These are phyloP conservation scores for Candoia aspera DNA, from an alignment of 2,113 vertebrate genomes.

Conservation along the genomic window DNA sequence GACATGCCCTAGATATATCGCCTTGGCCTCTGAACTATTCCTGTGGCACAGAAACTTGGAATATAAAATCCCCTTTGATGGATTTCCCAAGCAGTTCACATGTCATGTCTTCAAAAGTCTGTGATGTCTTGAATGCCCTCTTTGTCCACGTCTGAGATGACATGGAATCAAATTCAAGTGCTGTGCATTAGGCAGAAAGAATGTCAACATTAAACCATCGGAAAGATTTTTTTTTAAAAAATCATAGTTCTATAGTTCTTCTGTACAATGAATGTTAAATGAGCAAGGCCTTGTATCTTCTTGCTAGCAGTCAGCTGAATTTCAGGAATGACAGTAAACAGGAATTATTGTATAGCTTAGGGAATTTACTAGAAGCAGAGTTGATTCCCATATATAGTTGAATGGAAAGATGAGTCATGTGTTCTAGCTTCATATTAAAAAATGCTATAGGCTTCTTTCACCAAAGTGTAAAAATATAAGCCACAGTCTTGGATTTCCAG, in stretches of 20 bases:
- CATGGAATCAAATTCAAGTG: neutral
- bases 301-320: neutral
- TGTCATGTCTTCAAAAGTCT: neutral
- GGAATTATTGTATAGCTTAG: neutral
- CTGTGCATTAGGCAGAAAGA: neutral
- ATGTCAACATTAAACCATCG: neutral
- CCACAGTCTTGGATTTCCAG: neutral
- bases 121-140: neutral
- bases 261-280: neutral
- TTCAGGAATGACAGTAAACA: neutral
- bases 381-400: neutral
- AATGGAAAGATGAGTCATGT: neutral
- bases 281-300: neutral
- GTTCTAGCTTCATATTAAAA: neutral
- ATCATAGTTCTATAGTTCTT: neutral
- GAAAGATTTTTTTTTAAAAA: neutral
- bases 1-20: conserved; percentile 14
- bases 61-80: conserved; percentile 34
- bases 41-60: conserved; percentile 40
- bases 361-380: neutral
- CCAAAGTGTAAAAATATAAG: neutral
- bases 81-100: conserved; percentile 20
- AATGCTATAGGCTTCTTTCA: neutral
- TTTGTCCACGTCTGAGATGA: conserved; percentile 34
- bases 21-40: conserved; percentile 13